Evolutionary conservation across 2,888 invertebrate genomes (phyloP), one percentile per base, ranked within the genome.

Genomic region (Lasius platythorax): DNA sequence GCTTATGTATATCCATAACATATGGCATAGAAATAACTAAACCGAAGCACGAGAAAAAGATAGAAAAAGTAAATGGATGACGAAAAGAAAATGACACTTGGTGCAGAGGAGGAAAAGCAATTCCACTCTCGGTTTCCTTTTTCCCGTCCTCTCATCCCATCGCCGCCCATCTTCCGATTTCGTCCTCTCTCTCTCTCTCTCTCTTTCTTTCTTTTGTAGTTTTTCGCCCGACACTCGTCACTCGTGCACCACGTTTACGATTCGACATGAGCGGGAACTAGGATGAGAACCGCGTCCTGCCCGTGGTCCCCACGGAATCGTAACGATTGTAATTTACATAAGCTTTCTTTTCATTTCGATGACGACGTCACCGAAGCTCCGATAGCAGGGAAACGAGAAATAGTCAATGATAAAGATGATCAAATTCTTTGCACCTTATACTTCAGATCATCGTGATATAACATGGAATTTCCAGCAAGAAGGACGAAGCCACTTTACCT

Each of bases 41-140:
- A 56, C 79, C 76, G 58, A 74, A 83, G 66, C 12, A 84, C 81
- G 74, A 63, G 61, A 61, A 67, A 70, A 53, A 63, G 67, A 66
- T 66, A 67, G 79, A 81, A 85, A 82, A 83, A 82, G 91, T 91
- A 90, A 91, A 92, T 91, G 88, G 89, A 87, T 82, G 89, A 83
- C 74, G 87, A 84, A 87, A 90, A 89, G 91, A 92, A 93, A 93
- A 93, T 91, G 92, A 93, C 91, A 91, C 90, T 86, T 87, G 87
- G 73, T 81, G 85, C 83, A 79, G 87, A 87, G 87, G 85, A 85
- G 88, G 87, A 91, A 91, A 92, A 91, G 91, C 91, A 92, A 93
- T 93, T 93, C 89, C 89, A 82, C 75, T 79, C 66, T 86, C 85
- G 76, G 82, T 84, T 87, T 87, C 81, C 87, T 83, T 86, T 84